Evolutionary conservation across 1,140 invertebrate genomes (phyloP).

Genomic region (Drosophila neocordata): DNA sequence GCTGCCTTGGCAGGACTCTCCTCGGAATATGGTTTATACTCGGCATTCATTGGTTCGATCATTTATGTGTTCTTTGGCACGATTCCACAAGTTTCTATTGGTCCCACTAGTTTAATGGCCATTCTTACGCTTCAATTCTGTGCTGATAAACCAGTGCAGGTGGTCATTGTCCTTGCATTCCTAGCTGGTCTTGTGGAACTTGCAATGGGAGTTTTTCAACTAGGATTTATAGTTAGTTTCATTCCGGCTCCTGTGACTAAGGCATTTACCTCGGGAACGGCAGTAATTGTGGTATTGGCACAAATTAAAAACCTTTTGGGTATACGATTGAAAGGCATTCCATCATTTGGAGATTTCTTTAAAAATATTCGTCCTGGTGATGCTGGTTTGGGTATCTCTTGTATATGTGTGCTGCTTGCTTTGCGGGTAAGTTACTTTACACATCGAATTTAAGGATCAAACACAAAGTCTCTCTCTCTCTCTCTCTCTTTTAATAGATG

Average conservation of each 20-base stretch:
- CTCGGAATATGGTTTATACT: constrained; percentile 85
- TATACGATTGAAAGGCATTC: constrained; percentile 88
- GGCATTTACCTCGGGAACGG: constrained; percentile 96
- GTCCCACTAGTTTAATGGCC: constrained; percentile 93
- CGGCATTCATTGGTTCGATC: constrained; percentile 86
- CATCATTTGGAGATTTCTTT: constrained; percentile 87
- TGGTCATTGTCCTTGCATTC: constrained; percentile 91
- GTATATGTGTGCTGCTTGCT: constrained; percentile 87
- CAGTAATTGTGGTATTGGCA: constrained; percentile 94
- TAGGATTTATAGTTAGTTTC: constrained; percentile 94
- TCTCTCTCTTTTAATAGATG: constrained; percentile 39
- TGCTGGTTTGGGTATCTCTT: constrained; percentile 87
- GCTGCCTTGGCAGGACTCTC: constrained; percentile 89
- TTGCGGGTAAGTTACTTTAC: constrained; percentile 86
- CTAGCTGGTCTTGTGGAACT: constrained; percentile 90
- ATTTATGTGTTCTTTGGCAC: constrained; percentile 95
- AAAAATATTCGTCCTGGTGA: constrained; percentile 87
- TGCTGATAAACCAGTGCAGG: constrained; percentile 87
- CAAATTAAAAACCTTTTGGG: constrained; percentile 94
- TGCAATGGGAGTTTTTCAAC: constrained; percentile 86
- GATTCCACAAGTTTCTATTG: constrained; percentile 95
- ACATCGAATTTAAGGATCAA: neutral
- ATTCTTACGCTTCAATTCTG: constrained; percentile 89
- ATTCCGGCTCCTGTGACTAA: constrained; percentile 97
- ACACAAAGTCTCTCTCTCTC: too few species aligned